Evolutionary conservation across 2,888 invertebrate genomes (phyloP).

Genomic region (Caenorhabditis panamensis): DNA sequence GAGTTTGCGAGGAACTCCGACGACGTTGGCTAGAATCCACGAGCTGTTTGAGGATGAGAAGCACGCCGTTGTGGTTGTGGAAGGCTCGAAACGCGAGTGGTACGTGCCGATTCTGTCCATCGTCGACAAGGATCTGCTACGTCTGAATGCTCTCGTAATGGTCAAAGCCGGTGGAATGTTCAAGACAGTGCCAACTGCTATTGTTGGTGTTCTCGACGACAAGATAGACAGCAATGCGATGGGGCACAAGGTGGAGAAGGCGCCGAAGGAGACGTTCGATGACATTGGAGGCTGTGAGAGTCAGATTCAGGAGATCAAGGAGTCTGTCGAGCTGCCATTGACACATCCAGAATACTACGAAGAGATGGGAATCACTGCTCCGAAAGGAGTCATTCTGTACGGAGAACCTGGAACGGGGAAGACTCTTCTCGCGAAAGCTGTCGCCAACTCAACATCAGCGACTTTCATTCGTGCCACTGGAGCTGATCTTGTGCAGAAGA

Average conservation of each 20-base stretch:
- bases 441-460: constrained; percentile 99
- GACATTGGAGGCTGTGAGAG: constrained; percentile 85
- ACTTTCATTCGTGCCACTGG: constrained; percentile 98
- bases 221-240: constrained; percentile 99
- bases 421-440: constrained; percentile 97
- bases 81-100: constrained; percentile 94
- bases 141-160: constrained; percentile 98
- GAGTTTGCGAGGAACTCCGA: constrained; percentile 92
- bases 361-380: constrained; percentile 99
- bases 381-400: constrained; percentile 98
- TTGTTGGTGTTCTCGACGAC: constrained; percentile 98
- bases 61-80: constrained; percentile 89
- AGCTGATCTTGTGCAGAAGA: constrained; percentile 89
- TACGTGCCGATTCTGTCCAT: constrained; percentile 99
- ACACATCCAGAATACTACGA: constrained; percentile 99
- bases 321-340: constrained; percentile 96
- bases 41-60: constrained; percentile 99
- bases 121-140: constrained; percentile 99
- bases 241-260: constrained; percentile 99
- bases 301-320: constrained; percentile 98
- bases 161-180: constrained; percentile 85
- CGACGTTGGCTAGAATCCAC: constrained; percentile 96
- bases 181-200: constrained; percentile 84
- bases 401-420: constrained; percentile 99
- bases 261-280: constrained; percentile 97